phyloP scores from a whole-genome alignment of 2,888 invertebrate genomes.

The Euproctis similis region DNA sequence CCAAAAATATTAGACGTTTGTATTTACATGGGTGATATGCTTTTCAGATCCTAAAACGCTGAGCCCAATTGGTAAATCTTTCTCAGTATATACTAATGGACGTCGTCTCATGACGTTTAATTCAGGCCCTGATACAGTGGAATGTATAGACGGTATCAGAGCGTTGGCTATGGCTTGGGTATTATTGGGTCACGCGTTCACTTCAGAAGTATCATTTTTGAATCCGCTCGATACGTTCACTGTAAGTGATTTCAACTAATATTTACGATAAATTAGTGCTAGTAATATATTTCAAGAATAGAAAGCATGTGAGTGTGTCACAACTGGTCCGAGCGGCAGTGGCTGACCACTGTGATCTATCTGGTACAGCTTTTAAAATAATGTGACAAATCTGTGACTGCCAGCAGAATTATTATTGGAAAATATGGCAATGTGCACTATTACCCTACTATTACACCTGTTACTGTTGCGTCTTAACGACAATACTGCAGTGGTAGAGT shows the following conservation, averaged over 20 bases:
- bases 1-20: not conserved
- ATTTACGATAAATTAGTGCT: too few species aligned
- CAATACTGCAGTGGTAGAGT: too few species aligned
- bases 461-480: too few species aligned
- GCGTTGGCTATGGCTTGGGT: slow-evolving; percentile 64
- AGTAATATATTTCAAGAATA: too few species aligned
- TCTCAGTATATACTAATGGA: slow-evolving; percentile 48
- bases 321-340: too few species aligned
- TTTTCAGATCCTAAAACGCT: slow-evolving; percentile 28
- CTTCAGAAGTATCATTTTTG: slow-evolving; percentile 13
- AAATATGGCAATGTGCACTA: too few species aligned
- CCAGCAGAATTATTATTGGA: too few species aligned
- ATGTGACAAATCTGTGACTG: too few species aligned
- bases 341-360: too few species aligned
- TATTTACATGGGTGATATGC: slow-evolving; percentile 5
- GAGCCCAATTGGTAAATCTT: slow-evolving; percentile 17
- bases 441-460: too few species aligned
- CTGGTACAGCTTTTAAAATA: too few species aligned
- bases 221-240: slow-evolving; percentile 28
- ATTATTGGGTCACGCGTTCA: slow-evolving; percentile 48
- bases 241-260: slow-evolving; percentile 28
- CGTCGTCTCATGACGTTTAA: slow-evolving; percentile 40
- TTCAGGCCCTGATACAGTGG: slow-evolving; percentile 36
- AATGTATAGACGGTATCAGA: slow-evolving; percentile 62
- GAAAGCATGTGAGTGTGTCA: too few species aligned